Evolutionary conservation across 2,888 invertebrate genomes (phyloP).

Genomic region (Melipona bicolor): DNA sequence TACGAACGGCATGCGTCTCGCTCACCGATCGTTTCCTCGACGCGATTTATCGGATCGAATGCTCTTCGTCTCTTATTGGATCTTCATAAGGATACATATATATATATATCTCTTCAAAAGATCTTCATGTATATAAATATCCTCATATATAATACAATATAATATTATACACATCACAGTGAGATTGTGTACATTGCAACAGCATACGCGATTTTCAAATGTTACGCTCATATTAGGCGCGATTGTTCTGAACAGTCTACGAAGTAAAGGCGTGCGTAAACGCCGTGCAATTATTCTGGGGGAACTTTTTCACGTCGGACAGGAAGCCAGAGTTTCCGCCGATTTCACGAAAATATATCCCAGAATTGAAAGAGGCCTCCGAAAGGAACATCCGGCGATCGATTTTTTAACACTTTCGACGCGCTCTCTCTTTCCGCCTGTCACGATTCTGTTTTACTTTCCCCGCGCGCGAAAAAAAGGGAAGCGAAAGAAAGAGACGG

Average conservation of each 20-base stretch:
- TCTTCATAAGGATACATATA: background rate
- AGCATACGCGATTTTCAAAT: too few species aligned
- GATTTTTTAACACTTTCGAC: slow-evolving; percentile 62
- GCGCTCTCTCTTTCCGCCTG: slow-evolving; percentile 31
- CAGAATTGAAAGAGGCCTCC: slow-evolving; percentile 1
- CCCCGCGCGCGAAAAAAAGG: slow-evolving; percentile 51
- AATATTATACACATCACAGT: too few species aligned
- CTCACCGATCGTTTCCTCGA: slow-evolving; percentile 42
- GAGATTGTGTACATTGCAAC: too few species aligned
- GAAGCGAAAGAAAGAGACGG: slow-evolving; percentile 52
- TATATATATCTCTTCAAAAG: too few species aligned
- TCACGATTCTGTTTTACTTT: slow-evolving; percentile 70
- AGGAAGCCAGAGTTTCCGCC: too few species aligned
- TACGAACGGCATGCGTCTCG: slow-evolving; percentile 48
- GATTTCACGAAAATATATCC: background rate
- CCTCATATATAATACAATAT: too few species aligned
- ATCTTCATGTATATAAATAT: too few species aligned
- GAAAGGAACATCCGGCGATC: slow-evolving; percentile 53
- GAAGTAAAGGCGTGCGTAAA: background rate
- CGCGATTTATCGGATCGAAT: slow-evolving; percentile 35
- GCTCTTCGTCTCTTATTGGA: slow-evolving; percentile 6
- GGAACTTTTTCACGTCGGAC: background rate
- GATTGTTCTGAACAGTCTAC: background rate
- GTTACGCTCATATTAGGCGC: too few species aligned
- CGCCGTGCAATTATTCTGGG: background rate